A percentile compares a stretch with the other conserved stretches of the same genome.
These are phyloP conservation scores for Tetraodon nigroviridis DNA, from an alignment of 2,113 vertebrate species.

Conservation along the genomic window DNA sequence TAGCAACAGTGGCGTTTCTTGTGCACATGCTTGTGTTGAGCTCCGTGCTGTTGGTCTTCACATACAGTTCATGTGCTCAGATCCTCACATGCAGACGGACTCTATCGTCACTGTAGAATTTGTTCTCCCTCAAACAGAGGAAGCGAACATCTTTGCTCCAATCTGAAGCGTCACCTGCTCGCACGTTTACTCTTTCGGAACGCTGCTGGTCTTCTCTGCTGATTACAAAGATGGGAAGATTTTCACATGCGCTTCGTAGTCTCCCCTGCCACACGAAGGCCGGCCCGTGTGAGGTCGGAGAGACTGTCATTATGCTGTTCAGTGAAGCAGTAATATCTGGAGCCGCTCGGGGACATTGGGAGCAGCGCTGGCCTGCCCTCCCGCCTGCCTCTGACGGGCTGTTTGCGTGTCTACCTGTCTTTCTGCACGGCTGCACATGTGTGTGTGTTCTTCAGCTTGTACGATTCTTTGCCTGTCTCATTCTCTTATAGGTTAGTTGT, in stretches of 20 bases:
- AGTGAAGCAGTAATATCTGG: slow-evolving; percentile 72
- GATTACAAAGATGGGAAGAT: slow-evolving; percentile 49
- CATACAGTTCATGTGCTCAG: not conserved
- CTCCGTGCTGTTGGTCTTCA: not conserved
- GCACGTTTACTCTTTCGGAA: slow-evolving; percentile 39
- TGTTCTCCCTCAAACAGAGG: slow-evolving; percentile 7
- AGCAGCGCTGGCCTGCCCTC: slow-evolving; percentile 40
- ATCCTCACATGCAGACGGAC: not conserved
- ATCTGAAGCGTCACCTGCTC: slow-evolving; percentile 15
- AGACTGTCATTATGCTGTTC: slow-evolving; percentile 74
- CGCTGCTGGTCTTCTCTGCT: slow-evolving; percentile 33
- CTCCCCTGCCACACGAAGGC: slow-evolving; percentile 7
- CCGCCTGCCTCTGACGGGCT: slow-evolving; percentile 33
- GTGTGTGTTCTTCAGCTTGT: slow-evolving; percentile 9
- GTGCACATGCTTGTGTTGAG: not conserved
- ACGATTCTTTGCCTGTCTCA: slow-evolving; percentile 7
- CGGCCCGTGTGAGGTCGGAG: slow-evolving; percentile 59
- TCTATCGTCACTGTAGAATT: slow-evolving; percentile 1
- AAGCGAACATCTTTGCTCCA: slow-evolving; percentile 9
- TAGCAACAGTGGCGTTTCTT: slow-evolving; percentile 30
- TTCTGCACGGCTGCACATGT: slow-evolving; percentile 5
- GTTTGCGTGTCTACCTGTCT: slow-evolving; percentile 20
- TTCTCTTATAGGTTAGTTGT: slow-evolving; percentile 16
- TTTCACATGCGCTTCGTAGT: slow-evolving; percentile 39
- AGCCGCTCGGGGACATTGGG: slow-evolving; percentile 65